Base-by-base conservation (phyloP, 2,888 invertebrate genomes). In the Schizotus pectinicornis region DNA sequence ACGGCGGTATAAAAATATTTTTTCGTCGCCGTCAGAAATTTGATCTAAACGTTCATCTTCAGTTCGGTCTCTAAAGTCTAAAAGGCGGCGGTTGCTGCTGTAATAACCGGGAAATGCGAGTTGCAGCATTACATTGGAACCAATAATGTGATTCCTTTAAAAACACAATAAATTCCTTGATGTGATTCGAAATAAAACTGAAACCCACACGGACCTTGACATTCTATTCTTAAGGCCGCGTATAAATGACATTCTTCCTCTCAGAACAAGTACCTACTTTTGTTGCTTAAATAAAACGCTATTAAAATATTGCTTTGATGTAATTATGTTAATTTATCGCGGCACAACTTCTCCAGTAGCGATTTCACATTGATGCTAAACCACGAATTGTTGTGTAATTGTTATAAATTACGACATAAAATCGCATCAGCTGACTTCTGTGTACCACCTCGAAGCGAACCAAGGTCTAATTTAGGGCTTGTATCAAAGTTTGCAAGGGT, bases 401-500 rank as follows among this genome's bases (percentile, higher is more conserved):
- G 57, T 57, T 56, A 36, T 56, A 50, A 56, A 45, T 56, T 56
- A 56, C 46, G 11, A 41, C 47, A 14, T 30, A 36, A 57, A 57
- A 57, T 57, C 52, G 57, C 41, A 57, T 57, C 47, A 57, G 52
- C 37, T 51, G 48, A 59, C 62, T 59, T 61, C 61, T 22, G 22
- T 63, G 63, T 65, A 63, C 51, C n/a, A 65, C 59, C 61, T 63
- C 63, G 52, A 57, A 66, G 56, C 63, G 59, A 54, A 45, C 51
- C 50, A 41, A 39, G 55, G 58, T 61, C 42, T 47, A 58, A 61
- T 61, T 61, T 61, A 46, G 41, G 51, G 57, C 57, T 53, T 60
- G 52, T 64, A 65, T 54, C 53, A 64, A 65, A 67, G 55, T 69
- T 67, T 42, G 58, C 53, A 45, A 56, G 62, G 59, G 64, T 69